Evolutionary conservation across 2,113 vertebrate genomes (phyloP).

Genomic region (Lamprotornis superbus): DNA sequence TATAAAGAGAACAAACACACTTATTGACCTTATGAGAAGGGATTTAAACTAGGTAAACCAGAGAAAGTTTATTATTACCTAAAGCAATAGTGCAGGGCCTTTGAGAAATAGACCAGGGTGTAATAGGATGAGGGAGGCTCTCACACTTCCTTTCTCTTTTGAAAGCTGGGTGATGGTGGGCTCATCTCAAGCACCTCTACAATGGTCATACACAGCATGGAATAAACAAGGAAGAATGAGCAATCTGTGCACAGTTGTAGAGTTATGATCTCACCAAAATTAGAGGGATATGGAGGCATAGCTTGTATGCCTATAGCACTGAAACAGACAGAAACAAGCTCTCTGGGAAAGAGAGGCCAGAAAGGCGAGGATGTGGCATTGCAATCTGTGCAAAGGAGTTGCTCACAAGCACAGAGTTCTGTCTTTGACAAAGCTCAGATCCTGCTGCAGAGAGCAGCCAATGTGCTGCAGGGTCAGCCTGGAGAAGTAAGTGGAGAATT

Average conservation of each 20-base stretch:
- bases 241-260: neutral
- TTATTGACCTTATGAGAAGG: neutral
- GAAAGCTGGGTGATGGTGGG: neutral
- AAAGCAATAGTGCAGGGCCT: neutral
- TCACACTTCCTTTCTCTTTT: neutral
- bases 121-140: neutral
- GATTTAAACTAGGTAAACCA: neutral
- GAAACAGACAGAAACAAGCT: rapidly evolving
- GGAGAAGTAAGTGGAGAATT: neutral
- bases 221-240: neutral
- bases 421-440: neutral
- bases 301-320: neutral
- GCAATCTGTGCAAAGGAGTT: neutral
- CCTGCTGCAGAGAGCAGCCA: neutral
- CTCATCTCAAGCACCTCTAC: neutral
- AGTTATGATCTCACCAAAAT: neutral
- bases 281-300: neutral
- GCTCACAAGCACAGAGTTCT: neutral
- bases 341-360: neutral
- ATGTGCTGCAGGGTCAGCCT: neutral
- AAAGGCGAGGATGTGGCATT: neutral
- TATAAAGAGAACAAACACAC: neutral
- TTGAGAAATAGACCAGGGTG: neutral
- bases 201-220: rapidly evolving
- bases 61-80: neutral